Evolutionary conservation across 2,888 invertebrate species (phyloP).

Genomic region (Nephrotoma guestfalica): DNA sequence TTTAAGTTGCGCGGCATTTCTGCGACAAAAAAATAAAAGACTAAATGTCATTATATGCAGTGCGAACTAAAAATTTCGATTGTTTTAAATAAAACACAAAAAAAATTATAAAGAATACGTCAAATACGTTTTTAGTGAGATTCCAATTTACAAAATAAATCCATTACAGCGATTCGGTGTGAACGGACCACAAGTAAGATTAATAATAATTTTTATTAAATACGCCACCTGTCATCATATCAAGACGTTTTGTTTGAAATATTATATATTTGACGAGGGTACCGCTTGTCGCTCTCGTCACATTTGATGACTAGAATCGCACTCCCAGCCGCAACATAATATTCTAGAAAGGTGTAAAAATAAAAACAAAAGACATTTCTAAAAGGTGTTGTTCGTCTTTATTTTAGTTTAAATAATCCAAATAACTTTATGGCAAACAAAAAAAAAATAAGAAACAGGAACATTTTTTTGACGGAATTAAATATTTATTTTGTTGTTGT

Average conservation of each 20-base stretch:
- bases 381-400: neutral
- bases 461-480: neutral
- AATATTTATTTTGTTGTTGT: neutral
- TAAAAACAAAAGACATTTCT: neutral
- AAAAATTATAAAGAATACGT: neutral
- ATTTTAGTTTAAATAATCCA: neutral
- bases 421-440: neutral
- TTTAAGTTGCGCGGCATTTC: neutral
- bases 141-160: neutral
- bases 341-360: neutral
- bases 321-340: neutral
- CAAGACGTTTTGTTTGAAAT: neutral
- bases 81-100: neutral
- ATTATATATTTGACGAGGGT: neutral
- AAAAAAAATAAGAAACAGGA: neutral
- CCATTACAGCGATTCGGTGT: neutral
- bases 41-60: neutral
- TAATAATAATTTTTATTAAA: neutral
- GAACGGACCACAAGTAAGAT: neutral
- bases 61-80: neutral
- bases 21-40: neutral
- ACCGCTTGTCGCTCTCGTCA: neutral
- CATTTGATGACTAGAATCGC: neutral
- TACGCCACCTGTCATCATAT: neutral
- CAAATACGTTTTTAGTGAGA: neutral